Percentiles rank a stretch among this genome's conserved stretches.
These are phyloP conservation scores for Hemibates koningsi DNA, from an alignment of 2,113 vertebrate species.

Conservation along the genomic window DNA sequence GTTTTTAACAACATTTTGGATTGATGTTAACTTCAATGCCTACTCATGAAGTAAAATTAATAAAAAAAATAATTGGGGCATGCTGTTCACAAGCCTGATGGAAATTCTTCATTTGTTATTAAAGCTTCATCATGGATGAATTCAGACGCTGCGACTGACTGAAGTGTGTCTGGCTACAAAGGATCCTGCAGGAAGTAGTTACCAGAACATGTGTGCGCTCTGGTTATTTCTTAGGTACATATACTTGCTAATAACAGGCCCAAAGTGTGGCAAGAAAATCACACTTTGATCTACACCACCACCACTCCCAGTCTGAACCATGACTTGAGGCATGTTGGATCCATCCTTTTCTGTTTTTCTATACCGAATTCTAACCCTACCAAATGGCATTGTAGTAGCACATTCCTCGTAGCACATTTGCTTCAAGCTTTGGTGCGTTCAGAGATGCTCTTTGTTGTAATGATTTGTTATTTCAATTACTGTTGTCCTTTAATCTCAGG, in stretches of 20 bases:
- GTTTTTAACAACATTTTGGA: not conserved
- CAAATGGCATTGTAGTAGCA: fast-evolving
- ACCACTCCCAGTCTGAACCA: not conserved
- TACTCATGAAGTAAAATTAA: not conserved
- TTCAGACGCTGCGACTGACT: not conserved
- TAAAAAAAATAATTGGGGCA: not conserved
- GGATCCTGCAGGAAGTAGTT: not conserved
- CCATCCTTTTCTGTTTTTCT: not conserved
- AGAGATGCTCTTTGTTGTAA: not conserved
- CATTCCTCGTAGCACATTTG: not conserved
- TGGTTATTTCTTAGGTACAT: not conserved
- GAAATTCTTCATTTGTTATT: not conserved
- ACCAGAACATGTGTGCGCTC: not conserved
- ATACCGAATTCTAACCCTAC: not conserved
- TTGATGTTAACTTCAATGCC: not conserved
- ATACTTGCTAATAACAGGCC: fast-evolving
- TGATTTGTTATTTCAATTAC: not conserved
- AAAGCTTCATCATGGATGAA: not conserved
- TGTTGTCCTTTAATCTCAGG: not conserved
- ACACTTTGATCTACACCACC: not conserved
- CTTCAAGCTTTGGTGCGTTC: not conserved
- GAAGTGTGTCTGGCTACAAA: not conserved
- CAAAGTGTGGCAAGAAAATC: not conserved
- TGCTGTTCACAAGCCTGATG: not conserved
- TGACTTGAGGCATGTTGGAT: not conserved